Evolutionary conservation across 2,888 invertebrate species (phyloP), one percentile per base, ranked within the genome.

Genomic region (Noctua pronuba): DNA sequence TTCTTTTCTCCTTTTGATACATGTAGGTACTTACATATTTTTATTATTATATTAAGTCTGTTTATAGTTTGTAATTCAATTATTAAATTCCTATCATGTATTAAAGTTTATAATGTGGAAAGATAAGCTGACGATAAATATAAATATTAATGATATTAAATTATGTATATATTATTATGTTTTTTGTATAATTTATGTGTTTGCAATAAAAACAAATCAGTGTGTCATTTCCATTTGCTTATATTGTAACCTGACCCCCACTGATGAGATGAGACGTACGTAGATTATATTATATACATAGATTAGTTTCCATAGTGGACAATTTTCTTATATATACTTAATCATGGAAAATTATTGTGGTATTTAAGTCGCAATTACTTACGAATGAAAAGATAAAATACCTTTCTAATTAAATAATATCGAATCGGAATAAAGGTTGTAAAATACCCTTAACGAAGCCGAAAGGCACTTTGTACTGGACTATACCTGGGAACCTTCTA

Each of bases 181-280:
- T 69, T 60, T 79, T 76, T 73, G n/a, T 60, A 28, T 67, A 38
- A 41, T 28, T 24, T 46, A 76, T 66, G 10, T 41, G 18, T 83
- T 68, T 44, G 55, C 67, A 81, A 78, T 64, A 60, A 68, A 78
- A 81, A 83, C 68, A 83, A 68, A 2, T 24, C 5, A 49, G 46
- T 55, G 35, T 49, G 11, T 73, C 28, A 68, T 76, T 79, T 60
- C 21, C 8, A 49, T 79, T 77, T 64, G 68, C 60, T 64, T 46
- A 28, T 16, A 81, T 58, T 58, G 31, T 65, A 79, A 81, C 1
- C 18, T 81, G 65, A 80, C 46, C 46, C 18, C 31, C 18, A 16
- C 41, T 28, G 62, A 69, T 46, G 73, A 64, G 62, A 69, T 46
- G 73, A 64, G 65, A 80, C 35, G 18, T 44, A 28, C 65, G 35